A percentile compares a stretch with the other conserved stretches of the same genome.
Evolutionary conservation across 2,888 invertebrate species (phyloP).

Genomic region (Protophormia terraenovae): DNA sequence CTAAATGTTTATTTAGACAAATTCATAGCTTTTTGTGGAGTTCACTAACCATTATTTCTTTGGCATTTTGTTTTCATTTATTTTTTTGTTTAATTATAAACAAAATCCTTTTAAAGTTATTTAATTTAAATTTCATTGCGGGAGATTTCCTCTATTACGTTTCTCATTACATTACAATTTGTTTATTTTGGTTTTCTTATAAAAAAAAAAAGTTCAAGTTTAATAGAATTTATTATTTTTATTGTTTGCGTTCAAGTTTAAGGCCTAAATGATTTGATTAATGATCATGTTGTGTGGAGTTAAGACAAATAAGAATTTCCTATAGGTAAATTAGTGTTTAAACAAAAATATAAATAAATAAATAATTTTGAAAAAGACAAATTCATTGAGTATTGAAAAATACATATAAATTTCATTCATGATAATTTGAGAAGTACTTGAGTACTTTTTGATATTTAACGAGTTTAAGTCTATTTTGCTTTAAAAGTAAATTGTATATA

Average conservation of each 20-base stretch:
- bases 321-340: background rate
- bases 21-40: background rate
- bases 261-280: conserved; percentile 35
- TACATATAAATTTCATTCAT: background rate
- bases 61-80: too few relatives aligned
- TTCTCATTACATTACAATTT: background rate
- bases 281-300: background rate
- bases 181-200: background rate
- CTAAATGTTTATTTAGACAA: background rate
- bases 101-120: too few relatives aligned
- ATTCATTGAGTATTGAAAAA: background rate
- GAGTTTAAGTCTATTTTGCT: too few relatives aligned
- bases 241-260: background rate
- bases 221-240: background rate
- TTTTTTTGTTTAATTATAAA: background rate
- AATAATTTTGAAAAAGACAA: background rate
- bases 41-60: too few relatives aligned
- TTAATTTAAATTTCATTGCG: background rate
- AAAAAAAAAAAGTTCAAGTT: conserved; percentile 1
- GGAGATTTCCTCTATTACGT: background rate
- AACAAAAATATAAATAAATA: background rate
- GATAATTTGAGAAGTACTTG: background rate
- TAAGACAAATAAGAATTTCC: background rate
- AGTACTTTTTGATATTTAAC: too few relatives aligned
- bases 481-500: too few relatives aligned